Evolutionary conservation across 2,888 invertebrate species (phyloP).

Genomic region (Proisotoma minuta): DNA sequence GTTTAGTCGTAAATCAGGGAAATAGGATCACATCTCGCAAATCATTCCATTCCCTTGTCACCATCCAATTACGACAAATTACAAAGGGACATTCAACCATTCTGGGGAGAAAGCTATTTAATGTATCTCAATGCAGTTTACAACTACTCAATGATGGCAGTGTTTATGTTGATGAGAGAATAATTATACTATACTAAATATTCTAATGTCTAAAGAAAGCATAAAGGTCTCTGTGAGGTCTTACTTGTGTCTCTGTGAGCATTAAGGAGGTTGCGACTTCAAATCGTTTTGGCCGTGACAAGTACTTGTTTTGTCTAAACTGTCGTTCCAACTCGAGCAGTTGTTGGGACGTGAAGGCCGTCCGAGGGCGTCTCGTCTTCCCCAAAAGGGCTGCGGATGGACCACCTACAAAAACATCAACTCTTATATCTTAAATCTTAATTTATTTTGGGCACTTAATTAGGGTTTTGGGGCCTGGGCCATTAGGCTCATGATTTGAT

Average conservation of each 20-base stretch:
- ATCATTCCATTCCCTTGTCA: no score
- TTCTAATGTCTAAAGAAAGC: no score
- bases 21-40: no score
- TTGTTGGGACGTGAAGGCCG: conserved; percentile 97
- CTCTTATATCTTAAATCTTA: no score
- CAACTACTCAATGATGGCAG: not conserved
- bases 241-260: conserved; percentile 96
- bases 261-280: conserved; percentile 96
- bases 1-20: not conserved
- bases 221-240: no score
- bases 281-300: conserved; percentile 94
- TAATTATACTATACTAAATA: no score
- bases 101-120: not conserved
- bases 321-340: conserved; percentile 95
- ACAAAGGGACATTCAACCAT: not conserved
- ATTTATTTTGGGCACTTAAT: no score
- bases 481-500: no score
- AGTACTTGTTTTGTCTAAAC: conserved; percentile 97
- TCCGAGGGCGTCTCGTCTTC: conserved; percentile 87
- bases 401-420: conserved; percentile 42
- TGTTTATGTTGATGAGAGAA: no score
- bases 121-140: no score
- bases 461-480: no score
- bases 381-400: conserved; percentile 67
- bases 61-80: no score